Percentiles rank a stretch among this genome's conserved stretches.
These are phyloP conservation scores for Cydia strobilella DNA, from an alignment of 1,140 invertebrate species.

Conservation along the genomic window DNA sequence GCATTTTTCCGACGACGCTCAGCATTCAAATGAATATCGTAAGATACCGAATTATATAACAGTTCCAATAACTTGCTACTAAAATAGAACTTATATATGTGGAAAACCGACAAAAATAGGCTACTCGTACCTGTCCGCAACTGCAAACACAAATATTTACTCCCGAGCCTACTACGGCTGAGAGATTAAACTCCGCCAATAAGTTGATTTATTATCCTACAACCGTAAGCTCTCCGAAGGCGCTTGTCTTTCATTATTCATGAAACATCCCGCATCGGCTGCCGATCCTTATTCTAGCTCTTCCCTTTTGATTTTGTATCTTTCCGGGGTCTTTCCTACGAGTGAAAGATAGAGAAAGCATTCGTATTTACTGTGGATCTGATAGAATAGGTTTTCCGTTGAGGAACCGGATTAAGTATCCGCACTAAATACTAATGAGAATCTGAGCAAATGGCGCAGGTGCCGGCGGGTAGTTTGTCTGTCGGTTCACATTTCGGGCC, in stretches of 20 bases:
- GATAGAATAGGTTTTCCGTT: not conserved
- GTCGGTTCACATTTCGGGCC: not conserved
- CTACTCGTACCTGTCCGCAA: not conserved
- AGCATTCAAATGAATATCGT: slow-evolving; percentile 15
- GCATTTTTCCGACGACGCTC: slow-evolving; percentile 24
- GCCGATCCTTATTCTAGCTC: not conserved
- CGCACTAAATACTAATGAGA: slow-evolving; percentile 32
- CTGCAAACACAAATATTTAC: slow-evolving; percentile 27
- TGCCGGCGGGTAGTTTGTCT: slow-evolving; percentile 8
- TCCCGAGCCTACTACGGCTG: not conserved
- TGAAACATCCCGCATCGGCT: slow-evolving; percentile 22
- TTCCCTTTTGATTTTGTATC: not conserved
- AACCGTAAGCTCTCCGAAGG: slow-evolving; percentile 21
- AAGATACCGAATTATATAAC: slow-evolving; percentile 8
- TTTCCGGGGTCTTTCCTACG: not conserved
- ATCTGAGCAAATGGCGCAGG: slow-evolving; percentile 22
- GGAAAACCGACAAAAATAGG: not conserved
- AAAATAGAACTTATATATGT: not conserved
- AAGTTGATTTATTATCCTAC: slow-evolving; percentile 33
- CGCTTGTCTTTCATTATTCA: slow-evolving; percentile 30
- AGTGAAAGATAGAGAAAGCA: slow-evolving; percentile 3
- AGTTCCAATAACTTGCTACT: not conserved
- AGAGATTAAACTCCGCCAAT: slow-evolving; percentile 31
- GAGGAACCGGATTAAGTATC: slow-evolving; percentile 19
- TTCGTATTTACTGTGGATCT: not conserved